Evolutionary conservation across 2,113 vertebrate genomes (phyloP).

Genomic region (Calyptomena viridis): DNA sequence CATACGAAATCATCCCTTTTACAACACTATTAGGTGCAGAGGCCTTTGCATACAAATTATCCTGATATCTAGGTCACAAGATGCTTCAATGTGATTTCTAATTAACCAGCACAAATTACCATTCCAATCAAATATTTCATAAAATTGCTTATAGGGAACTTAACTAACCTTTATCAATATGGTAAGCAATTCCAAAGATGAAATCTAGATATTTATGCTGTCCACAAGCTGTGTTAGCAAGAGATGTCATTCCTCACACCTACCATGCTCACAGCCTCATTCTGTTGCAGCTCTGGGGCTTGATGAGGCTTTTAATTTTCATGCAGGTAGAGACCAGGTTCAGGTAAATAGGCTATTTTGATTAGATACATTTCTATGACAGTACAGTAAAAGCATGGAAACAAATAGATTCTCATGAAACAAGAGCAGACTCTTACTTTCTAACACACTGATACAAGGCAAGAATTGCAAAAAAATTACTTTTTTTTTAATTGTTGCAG

Average conservation of each 20-base stretch:
- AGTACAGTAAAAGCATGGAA: background rate
- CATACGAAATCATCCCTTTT: background rate
- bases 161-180: conserved; percentile 76
- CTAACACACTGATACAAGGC: background rate
- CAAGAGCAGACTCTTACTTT: background rate
- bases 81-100: background rate
- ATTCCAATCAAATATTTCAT: conserved; percentile 9
- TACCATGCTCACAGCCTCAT: conserved; percentile 55
- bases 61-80: conserved; percentile 4
- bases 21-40: background rate
- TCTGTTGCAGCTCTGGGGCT: conserved; percentile 70
- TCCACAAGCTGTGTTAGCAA: conserved; percentile 59
- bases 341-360: conserved; percentile 41
- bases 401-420: background rate
- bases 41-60: background rate
- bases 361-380: background rate
- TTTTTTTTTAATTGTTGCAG: background rate
- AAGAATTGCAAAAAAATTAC: background rate
- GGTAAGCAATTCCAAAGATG: conserved; percentile 70
- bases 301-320: conserved; percentile 73
- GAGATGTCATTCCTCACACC: conserved; percentile 58
- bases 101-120: conserved; percentile 21
- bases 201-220: conserved; percentile 54
- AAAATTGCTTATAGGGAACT: background rate
- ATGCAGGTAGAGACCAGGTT: conserved; percentile 61